Evolutionary conservation across 2,888 invertebrate genomes (phyloP), one percentile per base, ranked within the genome.

Genomic region (Sminthurinus aureus): DNA sequence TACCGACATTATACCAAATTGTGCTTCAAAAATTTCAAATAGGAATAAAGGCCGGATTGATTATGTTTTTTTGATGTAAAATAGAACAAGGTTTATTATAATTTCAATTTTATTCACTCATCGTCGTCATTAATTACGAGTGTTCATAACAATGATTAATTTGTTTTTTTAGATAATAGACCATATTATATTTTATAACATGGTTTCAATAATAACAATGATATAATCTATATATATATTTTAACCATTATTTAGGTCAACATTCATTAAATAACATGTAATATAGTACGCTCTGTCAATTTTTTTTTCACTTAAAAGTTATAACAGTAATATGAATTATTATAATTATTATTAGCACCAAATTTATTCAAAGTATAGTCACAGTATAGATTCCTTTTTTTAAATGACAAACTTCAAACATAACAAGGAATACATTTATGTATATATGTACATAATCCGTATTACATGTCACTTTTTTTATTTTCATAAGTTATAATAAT

Each of bases 51-150:
- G 2, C 58, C 58, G 18, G 58, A 58, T 58, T 58, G 58, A 58
- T 24, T 78, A n/a, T 78, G 20, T 26, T 78, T 78, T 66, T 78
- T 64, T 78, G 58, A 66, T 78, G 78, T 66, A 78, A 78, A 78
- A 78, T 78, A 78, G 78, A 78, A 78, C 78, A 78, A 78, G 22
- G 15, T 73, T 26, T 15, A 26, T 22, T 20, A n/a, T 20, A 69
- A 73, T 22, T 20, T 69, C 20, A 69, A 73, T 38, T 73, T 22
- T 24, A 24, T 24, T 24, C 73, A 73, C 24, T 73, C 24, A 26
- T 26, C 15, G 24, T 58, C 73, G 24, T 13, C 69, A 69, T 13
- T 18, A 69, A 0, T 4, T 69, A n/a, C 73, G 38, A 26, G 73
- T 26, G 26, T 73, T 22, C 11, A 24, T 24, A 73, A 73, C 24